These are phyloP conservation scores for Portunus trituberculatus DNA, from an alignment of 1,140 invertebrate genomes.

Conservation along the genomic window DNA sequence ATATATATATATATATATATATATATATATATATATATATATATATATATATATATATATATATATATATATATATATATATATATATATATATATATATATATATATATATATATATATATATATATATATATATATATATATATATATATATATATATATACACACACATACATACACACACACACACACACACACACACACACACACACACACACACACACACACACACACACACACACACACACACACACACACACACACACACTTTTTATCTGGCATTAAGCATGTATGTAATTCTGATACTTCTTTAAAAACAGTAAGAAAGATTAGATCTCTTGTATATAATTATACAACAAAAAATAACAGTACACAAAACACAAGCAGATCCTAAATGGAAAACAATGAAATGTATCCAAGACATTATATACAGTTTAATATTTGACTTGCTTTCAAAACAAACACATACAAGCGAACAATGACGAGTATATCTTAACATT, in stretches of 20 bases:
- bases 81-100: conserved; percentile 33
- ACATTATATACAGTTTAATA: background rate
- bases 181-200: too few relatives aligned
- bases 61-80: conserved; percentile 52
- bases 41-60: conserved; percentile 37
- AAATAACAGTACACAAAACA: too few relatives aligned
- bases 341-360: too few relatives aligned
- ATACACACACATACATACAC: too few relatives aligned
- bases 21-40: conserved; percentile 31
- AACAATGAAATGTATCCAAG: too few relatives aligned
- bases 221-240: too few relatives aligned
- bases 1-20: conserved; percentile 24
- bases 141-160: too few relatives aligned
- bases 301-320: too few relatives aligned
- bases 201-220: too few relatives aligned
- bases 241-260: too few relatives aligned
- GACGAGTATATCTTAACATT: background rate
- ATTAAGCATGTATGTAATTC: background rate
- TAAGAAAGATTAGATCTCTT: too few relatives aligned
- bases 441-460: background rate
- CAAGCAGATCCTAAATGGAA: too few relatives aligned
- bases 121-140: conserved; percentile 28
- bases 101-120: conserved; percentile 32
- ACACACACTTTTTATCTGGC: background rate
- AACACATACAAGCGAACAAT: background rate